Conservation (phyloP, 1,140 invertebrate genomes). For the Microplitis demolitor region DNA sequence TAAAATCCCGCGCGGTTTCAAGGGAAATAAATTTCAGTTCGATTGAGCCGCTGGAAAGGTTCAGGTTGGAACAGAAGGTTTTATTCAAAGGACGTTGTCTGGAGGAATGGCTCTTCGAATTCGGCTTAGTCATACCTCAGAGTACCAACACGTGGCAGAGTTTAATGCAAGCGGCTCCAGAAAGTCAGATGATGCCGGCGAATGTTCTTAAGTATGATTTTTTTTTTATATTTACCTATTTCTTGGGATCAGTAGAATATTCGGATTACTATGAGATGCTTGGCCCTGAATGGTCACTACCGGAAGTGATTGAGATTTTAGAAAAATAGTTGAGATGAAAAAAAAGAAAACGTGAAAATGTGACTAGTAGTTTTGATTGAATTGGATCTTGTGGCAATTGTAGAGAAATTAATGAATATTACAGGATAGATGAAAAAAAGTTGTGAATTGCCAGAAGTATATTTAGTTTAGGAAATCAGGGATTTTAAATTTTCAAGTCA, state of each 20-base stretch:
- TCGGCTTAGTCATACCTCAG: slow-evolving; percentile 98
- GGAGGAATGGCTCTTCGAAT: slow-evolving; percentile 99
- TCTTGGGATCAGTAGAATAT: neutral
- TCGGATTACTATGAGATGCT: no score
- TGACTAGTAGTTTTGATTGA: no score
- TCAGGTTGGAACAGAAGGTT: slow-evolving; percentile 93
- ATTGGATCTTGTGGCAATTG: no score
- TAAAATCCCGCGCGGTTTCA: slow-evolving; percentile 94
- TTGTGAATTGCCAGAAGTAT: no score
- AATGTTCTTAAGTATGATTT: slow-evolving; percentile 86
- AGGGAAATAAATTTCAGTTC: slow-evolving; percentile 99
- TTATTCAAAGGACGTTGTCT: slow-evolving; percentile 81
- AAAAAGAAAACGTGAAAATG: no score
- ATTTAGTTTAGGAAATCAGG: no score
- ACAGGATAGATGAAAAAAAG: no score
- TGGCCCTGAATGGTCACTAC: no score
- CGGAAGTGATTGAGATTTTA: no score
- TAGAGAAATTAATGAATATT: no score
- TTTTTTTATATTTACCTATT: slow-evolving; percentile 9
- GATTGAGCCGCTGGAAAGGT: slow-evolving; percentile 93
- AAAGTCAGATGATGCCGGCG: slow-evolving; percentile 99
- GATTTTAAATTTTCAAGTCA: no score
- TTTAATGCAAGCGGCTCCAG: slow-evolving; percentile 96
- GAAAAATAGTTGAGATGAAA: no score
- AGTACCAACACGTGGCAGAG: slow-evolving; percentile 99